Percentiles rank a stretch among this genome's conserved stretches.
Evolutionary conservation across 2,113 vertebrate species (phyloP).

Genomic region (Chascanopsetta lugubris): DNA sequence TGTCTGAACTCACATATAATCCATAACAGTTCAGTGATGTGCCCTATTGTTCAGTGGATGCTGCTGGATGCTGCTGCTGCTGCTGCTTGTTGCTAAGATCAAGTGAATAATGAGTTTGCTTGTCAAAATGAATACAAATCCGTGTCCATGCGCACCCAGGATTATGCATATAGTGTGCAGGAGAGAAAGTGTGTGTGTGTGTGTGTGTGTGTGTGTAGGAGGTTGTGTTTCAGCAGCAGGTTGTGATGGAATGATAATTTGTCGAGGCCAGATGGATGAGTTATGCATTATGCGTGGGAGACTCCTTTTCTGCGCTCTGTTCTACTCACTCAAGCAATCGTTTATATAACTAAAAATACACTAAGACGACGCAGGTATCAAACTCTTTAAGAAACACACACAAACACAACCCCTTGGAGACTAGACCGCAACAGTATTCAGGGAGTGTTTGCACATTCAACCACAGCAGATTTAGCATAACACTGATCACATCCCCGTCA

Average conservation of each 20-base stretch:
- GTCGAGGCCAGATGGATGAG: constrained; percentile 62
- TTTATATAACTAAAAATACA: constrained; percentile 56
- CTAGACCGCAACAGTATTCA: background rate
- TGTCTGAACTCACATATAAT: constrained; percentile 20
- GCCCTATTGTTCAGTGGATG: constrained; percentile 32
- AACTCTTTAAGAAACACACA: constrained; percentile 11
- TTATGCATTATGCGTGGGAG: constrained; percentile 61
- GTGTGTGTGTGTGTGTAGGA: constrained; percentile 36
- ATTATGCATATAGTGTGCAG: constrained; percentile 15
- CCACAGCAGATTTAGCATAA: background rate
- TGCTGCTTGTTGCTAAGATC: constrained; percentile 58
- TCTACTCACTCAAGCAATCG: constrained; percentile 40
- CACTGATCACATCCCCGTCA: background rate
- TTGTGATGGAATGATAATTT: constrained; percentile 64
- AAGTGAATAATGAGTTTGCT: constrained; percentile 31
- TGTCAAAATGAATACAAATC: constrained; percentile 35
- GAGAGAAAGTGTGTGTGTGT: constrained; percentile 1
- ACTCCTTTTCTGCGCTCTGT: constrained; percentile 41
- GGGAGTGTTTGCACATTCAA: background rate
- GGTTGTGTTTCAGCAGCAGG: constrained; percentile 60
- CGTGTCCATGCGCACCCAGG: constrained; percentile 17
- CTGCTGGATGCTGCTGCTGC: constrained; percentile 40
- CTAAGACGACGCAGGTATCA: constrained; percentile 40
- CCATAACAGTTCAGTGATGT: constrained; percentile 18
- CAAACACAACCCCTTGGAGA: background rate